phyloP scores from a whole-genome alignment of 2,888 invertebrate genomes.

The Branchellion lobata region DNA sequence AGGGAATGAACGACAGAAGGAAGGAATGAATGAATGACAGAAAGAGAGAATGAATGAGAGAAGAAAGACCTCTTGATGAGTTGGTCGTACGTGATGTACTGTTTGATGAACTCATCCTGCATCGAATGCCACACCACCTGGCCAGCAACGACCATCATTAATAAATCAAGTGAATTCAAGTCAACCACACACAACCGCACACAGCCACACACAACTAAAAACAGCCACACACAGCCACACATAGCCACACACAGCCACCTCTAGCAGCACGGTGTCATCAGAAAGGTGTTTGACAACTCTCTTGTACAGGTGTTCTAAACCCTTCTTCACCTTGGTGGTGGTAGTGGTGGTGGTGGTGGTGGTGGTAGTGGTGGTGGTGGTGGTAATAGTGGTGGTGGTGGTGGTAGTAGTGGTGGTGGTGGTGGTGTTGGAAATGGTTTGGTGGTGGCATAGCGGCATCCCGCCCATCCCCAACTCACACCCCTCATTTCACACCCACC shows the following conservation, averaged over 20 bases:
- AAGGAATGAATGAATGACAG: too few species aligned
- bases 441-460: too few species aligned
- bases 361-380: background rate
- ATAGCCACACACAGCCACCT: conserved; percentile 43
- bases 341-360: background rate
- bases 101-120: conserved; percentile 97
- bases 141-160: background rate
- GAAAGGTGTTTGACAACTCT: conserved; percentile 96
- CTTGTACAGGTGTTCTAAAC: conserved; percentile 85
- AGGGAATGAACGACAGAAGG: too few species aligned
- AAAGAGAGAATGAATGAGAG: background rate
- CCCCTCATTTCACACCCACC: too few species aligned
- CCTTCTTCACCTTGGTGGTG: conserved; percentile 72
- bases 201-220: too few species aligned
- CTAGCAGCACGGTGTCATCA: conserved; percentile 66
- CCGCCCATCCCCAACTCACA: too few species aligned
- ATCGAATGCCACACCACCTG: conserved; percentile 98
- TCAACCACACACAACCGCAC: background rate
- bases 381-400: background rate
- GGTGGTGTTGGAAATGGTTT: too few species aligned
- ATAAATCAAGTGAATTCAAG: background rate
- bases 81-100: conserved; percentile 88
- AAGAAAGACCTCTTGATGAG: conserved; percentile 69
- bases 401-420: too few species aligned
- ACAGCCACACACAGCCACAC: too few species aligned